A percentile compares a stretch with the other conserved stretches of the same genome.
Conservation (phyloP, 1,140 invertebrate genomes). For the Mycetomoellerius zeteki region DNA sequence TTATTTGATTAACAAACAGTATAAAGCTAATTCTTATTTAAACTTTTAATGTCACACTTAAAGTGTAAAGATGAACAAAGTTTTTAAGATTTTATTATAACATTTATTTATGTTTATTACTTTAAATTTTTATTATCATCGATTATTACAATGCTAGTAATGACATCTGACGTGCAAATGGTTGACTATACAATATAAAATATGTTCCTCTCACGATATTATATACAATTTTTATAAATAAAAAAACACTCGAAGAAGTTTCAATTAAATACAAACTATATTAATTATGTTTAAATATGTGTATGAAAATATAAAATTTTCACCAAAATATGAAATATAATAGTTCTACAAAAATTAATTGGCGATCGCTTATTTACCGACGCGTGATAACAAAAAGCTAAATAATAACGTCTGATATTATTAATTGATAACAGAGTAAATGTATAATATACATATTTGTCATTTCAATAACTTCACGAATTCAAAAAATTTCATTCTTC, state of each 20-base stretch:
- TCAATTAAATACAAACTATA: neutral
- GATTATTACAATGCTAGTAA: neutral
- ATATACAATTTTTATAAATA: neutral
- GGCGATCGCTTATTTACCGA: constrained; percentile 27
- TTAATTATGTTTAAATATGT: neutral
- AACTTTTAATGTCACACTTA: neutral
- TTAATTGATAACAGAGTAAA: neutral
- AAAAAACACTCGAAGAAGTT: neutral
- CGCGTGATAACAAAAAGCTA: neutral
- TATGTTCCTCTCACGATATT: constrained; percentile 5
- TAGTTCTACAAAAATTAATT: neutral
- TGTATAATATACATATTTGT: neutral
- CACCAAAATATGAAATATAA: neutral
- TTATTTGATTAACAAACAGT: neutral
- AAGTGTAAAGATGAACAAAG: neutral
- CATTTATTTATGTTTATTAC: constrained; percentile 7
- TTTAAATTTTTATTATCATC: constrained; percentile 17
- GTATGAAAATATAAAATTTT: neutral
- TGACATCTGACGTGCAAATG: constrained; percentile 17
- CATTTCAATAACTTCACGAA: neutral
- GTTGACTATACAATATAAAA: neutral
- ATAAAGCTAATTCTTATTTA: neutral
- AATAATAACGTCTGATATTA: neutral
- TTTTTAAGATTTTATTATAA: neutral
- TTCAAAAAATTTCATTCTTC: neutral